A percentile compares a stretch with the other conserved stretches of the same genome.
Conservation (phyloP, 2,113 vertebrate species). For the Trinectes maculatus region DNA sequence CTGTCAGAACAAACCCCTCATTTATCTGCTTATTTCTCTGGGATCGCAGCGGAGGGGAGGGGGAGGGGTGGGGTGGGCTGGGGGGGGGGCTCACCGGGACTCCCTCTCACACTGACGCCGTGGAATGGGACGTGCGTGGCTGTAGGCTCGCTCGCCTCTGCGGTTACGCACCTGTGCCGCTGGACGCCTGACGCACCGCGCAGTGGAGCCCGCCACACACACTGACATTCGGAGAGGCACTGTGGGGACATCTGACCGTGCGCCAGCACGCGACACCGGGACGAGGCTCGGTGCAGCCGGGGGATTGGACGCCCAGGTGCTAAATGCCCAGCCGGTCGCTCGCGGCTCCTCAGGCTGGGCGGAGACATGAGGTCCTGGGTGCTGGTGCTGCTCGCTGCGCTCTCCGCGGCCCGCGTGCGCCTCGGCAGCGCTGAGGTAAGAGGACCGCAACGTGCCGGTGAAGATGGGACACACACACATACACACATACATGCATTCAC, state of each 20-base stretch:
- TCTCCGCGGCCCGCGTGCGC: constrained; percentile 70
- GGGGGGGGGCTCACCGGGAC: background rate
- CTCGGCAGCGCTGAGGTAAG: constrained; percentile 80
- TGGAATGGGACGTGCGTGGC: background rate
- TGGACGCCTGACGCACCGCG: constrained; percentile 20
- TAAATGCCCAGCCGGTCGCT: constrained; percentile 79
- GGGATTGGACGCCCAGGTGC: constrained; percentile 67
- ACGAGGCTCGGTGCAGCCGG: constrained; percentile 53
- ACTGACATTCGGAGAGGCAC: too few relatives aligned
- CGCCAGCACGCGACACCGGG: constrained; percentile 39
- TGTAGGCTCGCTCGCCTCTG: background rate
- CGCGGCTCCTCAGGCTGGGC: constrained; percentile 79
- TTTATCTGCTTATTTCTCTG: constrained; percentile 17
- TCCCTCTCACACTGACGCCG: background rate
- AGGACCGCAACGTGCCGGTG: background rate
- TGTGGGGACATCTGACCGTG: constrained; percentile 46
- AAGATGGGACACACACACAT: too few relatives aligned
- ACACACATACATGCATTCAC: background rate
- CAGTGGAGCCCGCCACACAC: too few relatives aligned
- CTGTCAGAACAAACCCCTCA: background rate
- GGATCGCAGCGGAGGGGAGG: background rate
- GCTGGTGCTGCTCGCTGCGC: constrained; percentile 76
- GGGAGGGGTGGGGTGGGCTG: too few relatives aligned
- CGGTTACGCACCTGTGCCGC: constrained; percentile 50
- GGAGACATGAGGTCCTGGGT: constrained; percentile 81